phyloP scores from a whole-genome alignment of 2,113 vertebrate genomes.

The Rhipidura dahli region DNA sequence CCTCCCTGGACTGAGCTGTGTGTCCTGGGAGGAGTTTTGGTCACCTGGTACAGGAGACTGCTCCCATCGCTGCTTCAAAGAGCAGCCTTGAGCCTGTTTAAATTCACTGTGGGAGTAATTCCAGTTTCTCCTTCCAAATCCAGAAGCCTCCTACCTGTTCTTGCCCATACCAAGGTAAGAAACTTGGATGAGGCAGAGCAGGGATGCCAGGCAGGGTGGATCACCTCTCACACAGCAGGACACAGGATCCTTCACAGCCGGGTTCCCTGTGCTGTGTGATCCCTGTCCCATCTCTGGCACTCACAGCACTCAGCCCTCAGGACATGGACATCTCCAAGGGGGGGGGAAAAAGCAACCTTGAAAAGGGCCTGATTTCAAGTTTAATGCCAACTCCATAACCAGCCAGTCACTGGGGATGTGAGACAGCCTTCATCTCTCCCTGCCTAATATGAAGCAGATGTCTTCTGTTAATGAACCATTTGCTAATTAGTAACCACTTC shows the following conservation, averaged over 20 bases:
- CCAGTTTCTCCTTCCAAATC: background rate
- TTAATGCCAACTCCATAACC: background rate
- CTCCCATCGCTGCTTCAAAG: fast-evolving
- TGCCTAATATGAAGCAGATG: background rate
- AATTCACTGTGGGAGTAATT: background rate
- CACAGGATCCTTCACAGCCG: background rate
- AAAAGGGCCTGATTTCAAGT: background rate
- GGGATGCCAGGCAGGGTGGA: background rate
- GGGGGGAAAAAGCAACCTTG: background rate
- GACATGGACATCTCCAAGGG: background rate
- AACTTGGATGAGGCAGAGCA: background rate
- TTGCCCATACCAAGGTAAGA: background rate
- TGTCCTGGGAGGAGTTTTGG: background rate
- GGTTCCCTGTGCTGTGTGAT: fast-evolving
- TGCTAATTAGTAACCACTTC: background rate
- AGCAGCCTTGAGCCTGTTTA: background rate
- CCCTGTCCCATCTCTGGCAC: background rate
- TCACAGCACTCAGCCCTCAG: background rate
- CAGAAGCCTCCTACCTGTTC: background rate
- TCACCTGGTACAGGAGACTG: background rate
- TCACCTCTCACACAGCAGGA: background rate
- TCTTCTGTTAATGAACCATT: conserved; percentile 22
- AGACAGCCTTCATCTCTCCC: background rate
- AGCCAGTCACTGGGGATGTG: background rate
- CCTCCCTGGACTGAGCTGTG: fast-evolving